A percentile compares a stretch with the other conserved stretches of the same genome.
Evolutionary conservation across 2,888 invertebrate genomes (phyloP).

Genomic region (Plusia festucae): DNA sequence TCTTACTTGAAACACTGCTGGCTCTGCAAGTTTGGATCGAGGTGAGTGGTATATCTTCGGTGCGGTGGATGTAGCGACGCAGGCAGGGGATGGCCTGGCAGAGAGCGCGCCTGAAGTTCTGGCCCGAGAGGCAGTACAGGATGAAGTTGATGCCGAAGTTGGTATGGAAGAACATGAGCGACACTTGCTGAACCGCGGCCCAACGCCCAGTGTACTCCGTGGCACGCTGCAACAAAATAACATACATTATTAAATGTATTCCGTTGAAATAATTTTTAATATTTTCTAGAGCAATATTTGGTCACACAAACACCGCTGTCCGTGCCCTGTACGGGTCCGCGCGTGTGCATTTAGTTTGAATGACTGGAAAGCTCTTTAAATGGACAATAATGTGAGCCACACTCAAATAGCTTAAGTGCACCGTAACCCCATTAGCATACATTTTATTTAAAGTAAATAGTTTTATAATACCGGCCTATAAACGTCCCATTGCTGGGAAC

Average conservation of each 20-base stretch:
- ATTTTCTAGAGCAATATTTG: too few relatives aligned
- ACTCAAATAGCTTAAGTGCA: too few relatives aligned
- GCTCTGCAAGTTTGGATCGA: conserved; percentile 56
- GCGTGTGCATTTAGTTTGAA: too few relatives aligned
- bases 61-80: conserved; percentile 42
- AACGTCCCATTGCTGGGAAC: too few relatives aligned
- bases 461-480: too few relatives aligned
- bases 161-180: conserved; percentile 92
- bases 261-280: not conserved
- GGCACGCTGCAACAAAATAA: conserved; percentile 60
- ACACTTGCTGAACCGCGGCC: conserved; percentile 90
- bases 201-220: conserved; percentile 79
- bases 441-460: too few relatives aligned
- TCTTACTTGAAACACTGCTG: conserved; percentile 76
- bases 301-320: too few relatives aligned
- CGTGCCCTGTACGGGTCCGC: too few relatives aligned
- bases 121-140: conserved; percentile 94
- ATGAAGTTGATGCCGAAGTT: conserved; percentile 96
- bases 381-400: too few relatives aligned
- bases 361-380: too few relatives aligned
- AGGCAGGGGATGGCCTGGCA: conserved; percentile 68
- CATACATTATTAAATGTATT: not conserved
- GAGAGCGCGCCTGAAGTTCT: conserved; percentile 92
- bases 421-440: too few relatives aligned
- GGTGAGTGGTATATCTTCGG: conserved; percentile 43